Conservation (phyloP, 2,888 invertebrate species). For the Spicauda simplicius region DNA sequence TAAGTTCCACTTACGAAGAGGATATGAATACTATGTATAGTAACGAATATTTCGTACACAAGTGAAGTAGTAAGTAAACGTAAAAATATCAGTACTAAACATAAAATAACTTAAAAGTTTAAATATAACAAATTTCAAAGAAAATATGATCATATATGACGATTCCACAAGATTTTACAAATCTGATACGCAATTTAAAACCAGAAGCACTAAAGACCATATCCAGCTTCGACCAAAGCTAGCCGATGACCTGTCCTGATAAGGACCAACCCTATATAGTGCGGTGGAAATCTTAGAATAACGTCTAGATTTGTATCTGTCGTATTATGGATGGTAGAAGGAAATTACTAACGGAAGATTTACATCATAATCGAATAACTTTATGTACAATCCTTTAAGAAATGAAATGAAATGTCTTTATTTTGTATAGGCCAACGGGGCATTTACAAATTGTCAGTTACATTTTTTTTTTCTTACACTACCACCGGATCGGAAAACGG, state of each 20-base stretch:
- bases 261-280: constrained; percentile 20
- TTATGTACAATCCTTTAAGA: not conserved
- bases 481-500: too few species aligned
- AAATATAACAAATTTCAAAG: too few species aligned
- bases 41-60: too few species aligned
- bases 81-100: too few species aligned
- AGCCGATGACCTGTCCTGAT: constrained; percentile 24
- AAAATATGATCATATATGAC: not conserved
- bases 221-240: constrained; percentile 22
- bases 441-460: too few species aligned
- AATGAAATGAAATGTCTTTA: too few species aligned
- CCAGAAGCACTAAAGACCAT: constrained; percentile 32
- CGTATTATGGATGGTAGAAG: constrained; percentile 6
- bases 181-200: constrained; percentile 11
- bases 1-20: too few species aligned
- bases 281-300: constrained; percentile 18
- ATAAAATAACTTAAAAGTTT: too few species aligned
- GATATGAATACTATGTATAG: too few species aligned
- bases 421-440: too few species aligned
- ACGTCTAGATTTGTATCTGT: constrained; percentile 19
- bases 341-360: constrained; percentile 1
- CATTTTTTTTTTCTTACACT: too few species aligned
- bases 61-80: too few species aligned
- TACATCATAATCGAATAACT: not conserved
- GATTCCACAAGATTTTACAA: not conserved